Evolutionary conservation across 2,113 vertebrate genomes (phyloP), one percentile per base, ranked within the genome.

Genomic region (Amblyornis subalaris): DNA sequence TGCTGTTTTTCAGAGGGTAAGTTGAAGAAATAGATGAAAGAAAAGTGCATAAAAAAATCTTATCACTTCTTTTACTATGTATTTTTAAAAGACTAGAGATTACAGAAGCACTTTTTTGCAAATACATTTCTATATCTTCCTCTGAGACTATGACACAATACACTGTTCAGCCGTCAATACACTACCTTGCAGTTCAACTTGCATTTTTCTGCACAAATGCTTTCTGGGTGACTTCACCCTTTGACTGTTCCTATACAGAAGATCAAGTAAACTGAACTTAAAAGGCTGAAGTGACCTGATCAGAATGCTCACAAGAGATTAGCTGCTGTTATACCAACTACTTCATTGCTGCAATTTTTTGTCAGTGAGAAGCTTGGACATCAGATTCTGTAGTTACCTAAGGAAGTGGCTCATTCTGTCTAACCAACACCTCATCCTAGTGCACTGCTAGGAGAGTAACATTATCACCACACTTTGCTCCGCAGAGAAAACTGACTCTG

Each of bases 151-250:
- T 1, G 2, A 21, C 45, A 90, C 1, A 72, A 69, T 25, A 40
- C 8, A n/a, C 1, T 0, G 12, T 64, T 14, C 42, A 70, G 55
- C 48, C 70, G 77, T 50, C 36, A 79, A 44, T 25, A 71, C 14
- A 33, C 17, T 14, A 33, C 53, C 91, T 75, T 87, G 64, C 73
- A 78, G 36, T 81, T 87, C 76, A 92, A 33, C 40, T 72, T 82
- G 42, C 38, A n/a, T 79, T 92, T 91, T 89, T 65, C 81, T 82
- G 42, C 62, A 88, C 54, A 92, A 89, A 76, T 73, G 36, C 36
- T 94, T 92, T 89, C 77, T 94, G 66, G 58, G 50, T 76, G 62
- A 89, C 74, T 89, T 93, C 35, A 93, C 25, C 35, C 74, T 94
- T 89, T 89, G 84, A 81, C 36, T 61, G 62, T 16, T 89, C 70